Evolutionary conservation across 2,113 vertebrate genomes (phyloP).

Genomic region (Macrotus californicus): DNA sequence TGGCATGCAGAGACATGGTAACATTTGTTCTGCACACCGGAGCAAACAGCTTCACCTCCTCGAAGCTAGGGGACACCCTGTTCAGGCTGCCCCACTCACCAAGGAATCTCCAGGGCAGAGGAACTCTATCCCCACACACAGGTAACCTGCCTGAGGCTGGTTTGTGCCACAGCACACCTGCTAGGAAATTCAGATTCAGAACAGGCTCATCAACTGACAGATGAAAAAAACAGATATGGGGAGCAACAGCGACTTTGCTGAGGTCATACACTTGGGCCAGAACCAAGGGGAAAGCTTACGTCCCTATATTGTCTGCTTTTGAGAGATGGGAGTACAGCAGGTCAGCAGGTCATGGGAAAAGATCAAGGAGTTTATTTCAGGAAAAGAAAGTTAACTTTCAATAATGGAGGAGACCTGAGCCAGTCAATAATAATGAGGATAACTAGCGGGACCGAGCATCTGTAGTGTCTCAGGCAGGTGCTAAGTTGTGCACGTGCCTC

Average conservation of each 20-base stretch:
- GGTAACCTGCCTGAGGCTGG: neutral
- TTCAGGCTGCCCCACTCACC: too few relatives aligned
- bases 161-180: fast-evolving
- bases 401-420: neutral
- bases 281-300: neutral
- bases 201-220: neutral
- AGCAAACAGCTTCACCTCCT: neutral
- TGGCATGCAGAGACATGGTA: neutral
- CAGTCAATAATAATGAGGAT: neutral
- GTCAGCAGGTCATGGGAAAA: neutral
- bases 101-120: neutral
- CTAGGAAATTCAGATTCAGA: neutral
- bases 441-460: neutral
- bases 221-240: neutral
- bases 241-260: neutral
- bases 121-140: too few relatives aligned
- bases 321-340: neutral
- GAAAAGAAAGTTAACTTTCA: neutral
- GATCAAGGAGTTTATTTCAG: neutral
- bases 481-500: fast-evolving
- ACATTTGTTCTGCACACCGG: neutral
- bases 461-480: too few relatives aligned
- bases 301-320: neutral
- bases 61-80: neutral
- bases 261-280: neutral